Conservation (phyloP, 2,888 invertebrate species). For the Leucophora obtusa region DNA sequence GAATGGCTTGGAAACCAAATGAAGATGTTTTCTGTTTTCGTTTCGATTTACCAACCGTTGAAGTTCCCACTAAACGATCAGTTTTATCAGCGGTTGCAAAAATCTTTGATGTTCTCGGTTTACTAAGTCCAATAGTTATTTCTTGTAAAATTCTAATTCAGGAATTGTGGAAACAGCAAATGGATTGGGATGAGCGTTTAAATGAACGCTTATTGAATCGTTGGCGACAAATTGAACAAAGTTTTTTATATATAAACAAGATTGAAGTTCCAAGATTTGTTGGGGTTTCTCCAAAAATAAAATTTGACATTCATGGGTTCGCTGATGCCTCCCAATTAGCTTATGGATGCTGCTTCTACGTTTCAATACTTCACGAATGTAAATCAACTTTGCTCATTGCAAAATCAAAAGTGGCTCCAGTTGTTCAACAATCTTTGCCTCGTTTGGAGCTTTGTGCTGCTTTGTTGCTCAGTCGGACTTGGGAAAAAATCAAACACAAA, state of each 20-base stretch:
- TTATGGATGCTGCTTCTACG: background rate
- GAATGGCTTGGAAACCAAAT: slow-evolving; percentile 10
- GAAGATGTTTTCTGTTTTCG: slow-evolving; percentile 13
- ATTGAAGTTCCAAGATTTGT: background rate
- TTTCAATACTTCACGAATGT: background rate
- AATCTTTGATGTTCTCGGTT: slow-evolving; percentile 43
- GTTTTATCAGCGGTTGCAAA: slow-evolving; percentile 28
- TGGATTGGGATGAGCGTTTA: background rate
- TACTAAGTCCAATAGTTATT: background rate
- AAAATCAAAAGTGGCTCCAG: background rate
- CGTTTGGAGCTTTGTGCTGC: background rate
- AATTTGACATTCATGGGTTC: slow-evolving; percentile 8
- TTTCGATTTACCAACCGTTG: slow-evolving; percentile 27
- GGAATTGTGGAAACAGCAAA: background rate
- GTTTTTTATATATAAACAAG: background rate
- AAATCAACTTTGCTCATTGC: slow-evolving; percentile 2
- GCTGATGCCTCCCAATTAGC: background rate
- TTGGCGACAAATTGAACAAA: background rate
- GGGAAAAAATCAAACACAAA: slow-evolving; percentile 20
- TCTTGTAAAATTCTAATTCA: background rate
- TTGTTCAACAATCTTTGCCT: background rate
- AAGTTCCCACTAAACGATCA: slow-evolving; percentile 13
- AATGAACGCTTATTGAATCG: background rate
- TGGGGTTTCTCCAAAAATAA: background rate
- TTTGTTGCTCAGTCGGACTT: background rate